Evolutionary conservation across 2,888 invertebrate genomes (phyloP).

Genomic region (Tyria jacobaeae): DNA sequence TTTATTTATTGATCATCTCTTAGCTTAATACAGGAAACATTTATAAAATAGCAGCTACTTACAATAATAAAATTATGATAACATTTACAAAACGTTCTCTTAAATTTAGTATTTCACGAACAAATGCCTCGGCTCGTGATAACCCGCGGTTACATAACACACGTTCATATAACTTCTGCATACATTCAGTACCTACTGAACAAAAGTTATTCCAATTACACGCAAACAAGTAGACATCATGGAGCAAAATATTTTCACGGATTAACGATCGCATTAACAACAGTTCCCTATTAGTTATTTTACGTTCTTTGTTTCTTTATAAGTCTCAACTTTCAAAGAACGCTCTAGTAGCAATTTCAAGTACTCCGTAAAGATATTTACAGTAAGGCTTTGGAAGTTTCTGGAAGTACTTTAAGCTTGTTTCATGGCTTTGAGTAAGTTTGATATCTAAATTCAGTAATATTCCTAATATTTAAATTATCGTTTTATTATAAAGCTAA

Average conservation of each 20-base stretch:
- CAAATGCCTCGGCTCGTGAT: slow-evolving; percentile 59
- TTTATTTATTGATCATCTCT: slow-evolving; percentile 82
- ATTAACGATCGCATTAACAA: slow-evolving; percentile 1
- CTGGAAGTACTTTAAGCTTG: slow-evolving; percentile 11
- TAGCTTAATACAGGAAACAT: slow-evolving; percentile 83
- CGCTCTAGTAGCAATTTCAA: slow-evolving; percentile 4
- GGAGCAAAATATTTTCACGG: slow-evolving; percentile 9
- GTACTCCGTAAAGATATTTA: slow-evolving; percentile 23
- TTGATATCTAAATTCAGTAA: slow-evolving; percentile 28
- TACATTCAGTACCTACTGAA: slow-evolving; percentile 8
- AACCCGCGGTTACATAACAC: slow-evolving; percentile 21
- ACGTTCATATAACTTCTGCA: slow-evolving; percentile 19
- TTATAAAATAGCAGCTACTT: slow-evolving; percentile 83
- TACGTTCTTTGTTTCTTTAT: background rate
- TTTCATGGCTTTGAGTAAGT: slow-evolving; percentile 26
- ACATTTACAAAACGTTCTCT: slow-evolving; percentile 75
- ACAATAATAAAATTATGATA: slow-evolving; percentile 81
- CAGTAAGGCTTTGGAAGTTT: background rate
- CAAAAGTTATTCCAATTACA: slow-evolving; percentile 8
- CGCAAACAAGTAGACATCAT: slow-evolving; percentile 1
- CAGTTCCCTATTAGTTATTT: background rate
- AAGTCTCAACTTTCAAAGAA: slow-evolving; percentile 1
- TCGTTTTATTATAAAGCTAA: too few species aligned
- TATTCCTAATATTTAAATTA: background rate
- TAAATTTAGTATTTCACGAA: slow-evolving; percentile 61